Evolutionary conservation across 2,797 vertebrate species (phyloP).

Genomic region (Percopsis omiscomaycus): DNA sequence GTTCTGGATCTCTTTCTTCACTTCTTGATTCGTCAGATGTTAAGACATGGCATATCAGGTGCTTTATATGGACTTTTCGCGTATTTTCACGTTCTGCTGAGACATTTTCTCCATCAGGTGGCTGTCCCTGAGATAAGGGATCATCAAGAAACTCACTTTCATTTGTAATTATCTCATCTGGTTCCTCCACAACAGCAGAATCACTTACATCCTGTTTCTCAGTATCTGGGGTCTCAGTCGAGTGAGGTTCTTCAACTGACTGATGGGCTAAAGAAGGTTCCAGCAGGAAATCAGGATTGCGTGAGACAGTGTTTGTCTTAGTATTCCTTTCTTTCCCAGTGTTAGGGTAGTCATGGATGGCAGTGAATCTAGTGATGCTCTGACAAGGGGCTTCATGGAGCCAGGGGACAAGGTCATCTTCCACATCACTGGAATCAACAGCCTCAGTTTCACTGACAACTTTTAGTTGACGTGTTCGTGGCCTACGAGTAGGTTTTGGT

Average conservation of each 20-base stretch:
- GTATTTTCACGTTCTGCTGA: background rate
- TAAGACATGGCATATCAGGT: background rate
- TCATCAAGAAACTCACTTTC: background rate
- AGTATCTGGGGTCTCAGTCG: background rate
- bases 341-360: background rate
- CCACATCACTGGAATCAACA: constrained; percentile 1
- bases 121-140: background rate
- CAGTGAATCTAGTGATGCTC: background rate
- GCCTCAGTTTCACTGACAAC: background rate
- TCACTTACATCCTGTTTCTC: background rate
- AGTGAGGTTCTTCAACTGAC: background rate
- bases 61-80: background rate
- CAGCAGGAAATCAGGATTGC: background rate
- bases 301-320: too few species aligned
- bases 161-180: background rate
- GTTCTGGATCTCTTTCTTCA: constrained; percentile 2
- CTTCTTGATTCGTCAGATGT: background rate
- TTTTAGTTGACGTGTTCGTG: background rate
- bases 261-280: background rate
- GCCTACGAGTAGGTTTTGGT: background rate
- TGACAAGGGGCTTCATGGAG: constrained; percentile 1
- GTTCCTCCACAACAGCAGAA: background rate
- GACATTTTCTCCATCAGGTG: background rate
- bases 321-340: too few species aligned
- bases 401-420: background rate